A percentile compares a stretch with the other conserved stretches of the same genome.
These are phyloP conservation scores for Pollenia angustigena DNA, from an alignment of 2,888 invertebrate genomes.

Conservation along the genomic window DNA sequence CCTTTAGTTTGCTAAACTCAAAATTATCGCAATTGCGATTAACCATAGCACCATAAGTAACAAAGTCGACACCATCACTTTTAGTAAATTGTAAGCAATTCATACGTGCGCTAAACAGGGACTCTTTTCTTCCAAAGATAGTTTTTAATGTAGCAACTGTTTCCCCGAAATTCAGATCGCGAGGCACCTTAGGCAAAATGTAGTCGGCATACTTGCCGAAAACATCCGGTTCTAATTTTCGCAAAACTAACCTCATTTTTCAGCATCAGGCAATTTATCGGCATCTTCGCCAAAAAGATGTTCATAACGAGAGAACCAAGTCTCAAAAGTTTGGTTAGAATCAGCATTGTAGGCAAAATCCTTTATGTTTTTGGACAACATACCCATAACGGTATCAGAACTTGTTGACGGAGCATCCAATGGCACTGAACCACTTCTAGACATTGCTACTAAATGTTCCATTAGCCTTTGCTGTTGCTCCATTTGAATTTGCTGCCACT, in stretches of 20 bases:
- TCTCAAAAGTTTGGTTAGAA: constrained; percentile 12
- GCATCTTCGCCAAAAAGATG: constrained; percentile 48
- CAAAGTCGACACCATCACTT: constrained; percentile 6
- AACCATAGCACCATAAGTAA: constrained; percentile 21
- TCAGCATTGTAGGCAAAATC: constrained; percentile 6
- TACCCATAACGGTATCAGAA: constrained; percentile 15
- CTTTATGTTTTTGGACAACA: constrained; percentile 11
- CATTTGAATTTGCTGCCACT: too few species aligned
- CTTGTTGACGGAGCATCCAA: neutral
- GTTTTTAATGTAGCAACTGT: constrained; percentile 5
- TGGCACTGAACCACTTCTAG: neutral
- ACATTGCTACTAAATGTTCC: constrained; percentile 20
- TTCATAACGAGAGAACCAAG: constrained; percentile 1
- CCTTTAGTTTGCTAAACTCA: constrained; percentile 16
- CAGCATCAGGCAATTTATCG: constrained; percentile 25
- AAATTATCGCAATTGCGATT: constrained; percentile 10
- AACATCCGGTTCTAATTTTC: constrained; percentile 31
- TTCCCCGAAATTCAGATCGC: neutral
- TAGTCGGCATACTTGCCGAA: constrained; percentile 18
- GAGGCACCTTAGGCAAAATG: constrained; percentile 14
- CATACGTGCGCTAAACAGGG: constrained; percentile 30
- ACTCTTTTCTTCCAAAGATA: constrained; percentile 31
- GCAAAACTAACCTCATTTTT: constrained; percentile 47
- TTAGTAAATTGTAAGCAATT: constrained; percentile 6
- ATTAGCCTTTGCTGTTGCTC: constrained; percentile 28